Evolutionary conservation across 92 coral and sea anemone genomes (phyloP), one percentile per base, ranked within the genome.

Genomic region (Virgularia gustaviana): DNA sequence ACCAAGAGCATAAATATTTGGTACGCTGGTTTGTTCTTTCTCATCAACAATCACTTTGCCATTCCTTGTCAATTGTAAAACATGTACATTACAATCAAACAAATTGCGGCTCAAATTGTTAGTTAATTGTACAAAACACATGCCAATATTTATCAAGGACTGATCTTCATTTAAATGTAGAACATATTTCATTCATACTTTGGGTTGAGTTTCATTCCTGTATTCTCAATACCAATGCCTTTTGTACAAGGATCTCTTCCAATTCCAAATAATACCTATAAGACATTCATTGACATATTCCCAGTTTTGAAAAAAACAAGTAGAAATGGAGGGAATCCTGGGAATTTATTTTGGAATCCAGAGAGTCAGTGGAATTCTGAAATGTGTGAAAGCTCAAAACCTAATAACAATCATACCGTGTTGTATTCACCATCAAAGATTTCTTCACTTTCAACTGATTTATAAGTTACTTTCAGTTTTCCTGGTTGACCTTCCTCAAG

Each of bases 241-340:
- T 62, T 62, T 4, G 99, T 94, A 53, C 94, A 94, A 0, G 99
- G 86, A 75, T 94, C 96, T 63, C 99, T 83, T 27, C 99, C 99
- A 65, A 94, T 94, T 4, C 90, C 99, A 74, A 86, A 87, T 81
- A 94, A 73, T 44, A 94, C 90, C 96, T 89, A 58, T 10, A 45
- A 11, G 10, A 1, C 60, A 72, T 10, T 1, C 28, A 25, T 2
- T 4, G 16, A 18, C 29, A 54, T 4, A 24, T 25, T 25, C 16
- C 33, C 31, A 0, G 32, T 25, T 2, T 13, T 22, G 20, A 65
- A 1, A 20, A 1, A 63, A 0, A 12, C 2, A 35, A 16, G 49
- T 12, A 63, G 13, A 13, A 27, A 57, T 24, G 19, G 4, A n/a
- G n/a, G n/a, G n/a, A n/a, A n/a, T n/a, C n/a, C n/a, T n/a, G n/a